Conservation (phyloP, 2,113 vertebrate genomes). For the Azemiops feae region DNA sequence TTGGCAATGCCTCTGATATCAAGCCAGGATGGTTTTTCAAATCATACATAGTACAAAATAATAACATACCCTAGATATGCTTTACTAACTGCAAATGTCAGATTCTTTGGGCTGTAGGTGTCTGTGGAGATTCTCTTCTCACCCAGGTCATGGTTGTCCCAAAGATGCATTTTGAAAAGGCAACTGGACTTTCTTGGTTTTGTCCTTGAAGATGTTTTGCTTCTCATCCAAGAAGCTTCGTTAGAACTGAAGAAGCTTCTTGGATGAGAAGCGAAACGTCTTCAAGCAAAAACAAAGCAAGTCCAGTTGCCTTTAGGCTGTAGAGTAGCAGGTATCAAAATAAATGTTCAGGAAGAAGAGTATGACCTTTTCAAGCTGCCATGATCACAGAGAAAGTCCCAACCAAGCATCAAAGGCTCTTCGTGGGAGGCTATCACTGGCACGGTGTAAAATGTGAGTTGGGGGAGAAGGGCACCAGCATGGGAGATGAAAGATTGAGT, state of each 20-base stretch:
- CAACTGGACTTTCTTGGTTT: not conserved
- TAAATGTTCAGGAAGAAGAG: not conserved
- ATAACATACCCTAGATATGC: not conserved
- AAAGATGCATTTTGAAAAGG: not conserved
- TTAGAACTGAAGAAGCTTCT: not conserved
- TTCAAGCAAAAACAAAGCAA: not conserved
- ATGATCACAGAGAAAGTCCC: too few species aligned
- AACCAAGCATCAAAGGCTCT: not conserved
- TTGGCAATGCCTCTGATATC: not conserved
- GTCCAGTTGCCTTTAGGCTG: not conserved
- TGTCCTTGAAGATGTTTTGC: not conserved
- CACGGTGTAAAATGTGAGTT: not conserved
- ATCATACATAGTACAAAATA: rapidly evolving
- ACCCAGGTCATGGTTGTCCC: not conserved
- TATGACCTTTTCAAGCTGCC: not conserved
- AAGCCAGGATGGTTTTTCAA: not conserved
- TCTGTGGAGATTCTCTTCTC: not conserved
- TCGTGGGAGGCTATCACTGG: not conserved
- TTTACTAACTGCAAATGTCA: not conserved
- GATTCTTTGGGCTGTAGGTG: not conserved
- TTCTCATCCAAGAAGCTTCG: not conserved
- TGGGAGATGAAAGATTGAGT: not conserved
- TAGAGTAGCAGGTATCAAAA: not conserved
- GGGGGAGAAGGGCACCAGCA: not conserved
- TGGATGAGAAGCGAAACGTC: not conserved